phyloP scores from a whole-genome alignment of 2,797 vertebrate species.

The Scolopax bukidnonensis region DNA sequence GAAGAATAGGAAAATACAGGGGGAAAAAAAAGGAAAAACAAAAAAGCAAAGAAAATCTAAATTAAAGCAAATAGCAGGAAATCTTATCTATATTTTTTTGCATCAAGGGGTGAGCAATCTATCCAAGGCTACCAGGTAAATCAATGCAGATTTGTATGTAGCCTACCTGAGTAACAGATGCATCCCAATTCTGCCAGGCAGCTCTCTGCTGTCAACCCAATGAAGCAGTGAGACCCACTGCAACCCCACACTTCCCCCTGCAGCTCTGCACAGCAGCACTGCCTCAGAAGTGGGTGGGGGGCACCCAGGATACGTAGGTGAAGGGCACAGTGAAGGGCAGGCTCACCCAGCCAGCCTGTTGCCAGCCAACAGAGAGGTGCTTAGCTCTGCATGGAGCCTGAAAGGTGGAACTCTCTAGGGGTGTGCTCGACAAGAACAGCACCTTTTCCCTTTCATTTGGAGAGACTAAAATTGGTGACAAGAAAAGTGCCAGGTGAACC shows the following conservation, averaged over 20 bases:
- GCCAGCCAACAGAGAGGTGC: fast-evolving
- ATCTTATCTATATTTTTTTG: not conserved
- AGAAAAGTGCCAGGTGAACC: not conserved
- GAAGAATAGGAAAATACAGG: not conserved
- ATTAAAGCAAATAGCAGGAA: not conserved
- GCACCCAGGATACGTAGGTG: fast-evolving
- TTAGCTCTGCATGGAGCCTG: not conserved
- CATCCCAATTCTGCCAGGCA: not conserved
- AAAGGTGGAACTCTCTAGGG: not conserved
- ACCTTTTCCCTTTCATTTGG: not conserved
- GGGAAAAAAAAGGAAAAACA: no score
- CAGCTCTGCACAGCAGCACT: not conserved
- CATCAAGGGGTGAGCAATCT: not conserved
- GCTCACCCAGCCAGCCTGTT: not conserved
- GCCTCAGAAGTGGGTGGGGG: not conserved
- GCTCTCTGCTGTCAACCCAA: not conserved
- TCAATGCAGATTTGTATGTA: not conserved
- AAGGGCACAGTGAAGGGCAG: not conserved
- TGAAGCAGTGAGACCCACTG: not conserved
- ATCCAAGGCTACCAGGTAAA: not conserved
- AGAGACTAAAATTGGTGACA: not conserved
- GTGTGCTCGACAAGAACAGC: fast-evolving
- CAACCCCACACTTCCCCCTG: not conserved
- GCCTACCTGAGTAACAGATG: not conserved
- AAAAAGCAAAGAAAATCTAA: not conserved